Base-by-base conservation (phyloP, 2,888 invertebrate genomes). In the Tromatobia lineatoria region DNA sequence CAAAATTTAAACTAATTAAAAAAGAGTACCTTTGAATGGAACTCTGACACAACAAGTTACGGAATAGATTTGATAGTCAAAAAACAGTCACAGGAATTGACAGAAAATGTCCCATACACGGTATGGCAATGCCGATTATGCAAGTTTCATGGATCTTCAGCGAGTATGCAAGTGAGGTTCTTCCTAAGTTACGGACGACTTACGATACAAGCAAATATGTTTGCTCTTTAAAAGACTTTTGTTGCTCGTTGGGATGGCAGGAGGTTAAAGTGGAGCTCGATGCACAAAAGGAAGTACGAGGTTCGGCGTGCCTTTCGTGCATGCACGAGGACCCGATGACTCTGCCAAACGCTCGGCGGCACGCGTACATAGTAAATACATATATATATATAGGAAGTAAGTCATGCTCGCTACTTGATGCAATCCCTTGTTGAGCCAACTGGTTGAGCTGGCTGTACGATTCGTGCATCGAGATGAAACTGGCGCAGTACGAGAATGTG, bases 401-500 rank as follows among this genome's bases (percentile, higher is more conserved):
- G 70, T 76, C 57, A 20, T 64, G 69, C 42, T n/a, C 50, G 42
- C 50, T 45, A 25, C 34, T 54, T 45, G 61, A 54, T 64, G 70
- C 47, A 59, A 25, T 34, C 59, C 73, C 59, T 34, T 59, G 61
- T 61, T 47, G 42, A 73, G 47, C 50, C 45, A 64, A 79, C 82
- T 50, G 57, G 70, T 29, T 47, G 57, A 47, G 42, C 64, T 61
- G 29, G 23, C 75, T 20, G 64, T 38, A 59, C 47, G 61, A 69
- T 78, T 74, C 74, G 42, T 79, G 69, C 74, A 74, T 64, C 78
- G 54, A 70, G 74, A 70, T 75, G 78, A 85, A 85, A 88, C 80
- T 80, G 82, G 75, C 71, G 83, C 71, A 77, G 78, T 79, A 83
- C 74, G 83, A 87, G 57, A 70, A 77, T 76, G 71, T 59, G 67